A percentile compares a stretch with the other conserved stretches of the same genome.
Evolutionary conservation across 2,888 invertebrate genomes (phyloP).

Genomic region (Melinaea marsaeus): DNA sequence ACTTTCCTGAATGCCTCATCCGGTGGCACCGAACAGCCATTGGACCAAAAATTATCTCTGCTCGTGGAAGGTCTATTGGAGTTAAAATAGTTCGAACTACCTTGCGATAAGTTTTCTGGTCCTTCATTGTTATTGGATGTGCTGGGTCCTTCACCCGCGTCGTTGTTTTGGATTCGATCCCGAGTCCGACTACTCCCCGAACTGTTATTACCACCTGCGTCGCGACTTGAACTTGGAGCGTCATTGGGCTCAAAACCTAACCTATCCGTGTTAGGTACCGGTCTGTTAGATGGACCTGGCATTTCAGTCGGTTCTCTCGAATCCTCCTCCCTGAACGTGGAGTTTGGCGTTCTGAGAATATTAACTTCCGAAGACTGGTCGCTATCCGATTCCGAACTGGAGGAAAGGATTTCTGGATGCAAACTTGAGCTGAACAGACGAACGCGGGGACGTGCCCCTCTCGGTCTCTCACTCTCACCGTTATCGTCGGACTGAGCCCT

Average conservation of each 20-base stretch:
- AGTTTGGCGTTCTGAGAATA: constrained; percentile 62
- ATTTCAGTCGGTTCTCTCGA: constrained; percentile 35
- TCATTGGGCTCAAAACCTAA: constrained; percentile 54
- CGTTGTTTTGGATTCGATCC: constrained; percentile 52
- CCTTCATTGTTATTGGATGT: constrained; percentile 33
- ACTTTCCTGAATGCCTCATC: constrained; percentile 66
- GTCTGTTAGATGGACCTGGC: constrained; percentile 28
- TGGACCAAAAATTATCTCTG: constrained; percentile 53
- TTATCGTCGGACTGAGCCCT: constrained; percentile 53
- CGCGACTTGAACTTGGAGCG: constrained; percentile 34
- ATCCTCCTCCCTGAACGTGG: constrained; percentile 56
- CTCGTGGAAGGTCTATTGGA: constrained; percentile 58
- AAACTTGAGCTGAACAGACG: constrained; percentile 48
- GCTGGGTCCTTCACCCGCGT: constrained; percentile 35
- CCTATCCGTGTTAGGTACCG: constrained; percentile 46
- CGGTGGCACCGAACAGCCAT: constrained; percentile 49
- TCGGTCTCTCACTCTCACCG: constrained; percentile 38
- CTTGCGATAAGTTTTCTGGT: constrained; percentile 33
- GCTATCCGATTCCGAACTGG: constrained; percentile 67
- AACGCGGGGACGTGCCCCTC: constrained; percentile 40
- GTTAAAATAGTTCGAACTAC: constrained; percentile 33
- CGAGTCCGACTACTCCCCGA: constrained; percentile 55
- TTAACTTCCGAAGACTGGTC: constrained; percentile 66
- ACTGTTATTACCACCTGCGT: constrained; percentile 45
- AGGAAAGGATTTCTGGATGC: constrained; percentile 51